Evolutionary conservation across 2,888 invertebrate species (phyloP).

Genomic region (Zhuqinia jingwanae): DNA sequence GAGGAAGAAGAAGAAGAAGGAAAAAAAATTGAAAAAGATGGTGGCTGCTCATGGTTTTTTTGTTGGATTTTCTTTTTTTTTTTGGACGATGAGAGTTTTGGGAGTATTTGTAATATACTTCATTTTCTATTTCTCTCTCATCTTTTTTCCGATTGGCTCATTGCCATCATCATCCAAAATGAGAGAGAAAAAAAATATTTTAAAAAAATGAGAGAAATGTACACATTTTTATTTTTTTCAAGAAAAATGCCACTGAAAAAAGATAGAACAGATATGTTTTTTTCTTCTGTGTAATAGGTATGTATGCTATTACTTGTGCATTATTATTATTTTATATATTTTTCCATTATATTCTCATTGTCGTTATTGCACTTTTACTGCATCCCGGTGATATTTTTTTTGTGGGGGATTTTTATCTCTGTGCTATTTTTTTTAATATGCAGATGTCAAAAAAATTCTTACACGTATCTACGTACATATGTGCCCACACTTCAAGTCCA

Average conservation of each 20-base stretch:
- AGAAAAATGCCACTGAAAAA: not conserved
- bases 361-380: conserved; percentile 1
- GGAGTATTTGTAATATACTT: not conserved
- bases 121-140: conserved; percentile 17
- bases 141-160: conserved; percentile 30
- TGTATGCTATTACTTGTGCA: too few relatives aligned
- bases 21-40: conserved; percentile 33
- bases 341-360: not conserved
- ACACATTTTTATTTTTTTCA: not conserved
- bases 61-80: not conserved
- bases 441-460: too few relatives aligned
- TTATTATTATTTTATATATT: too few relatives aligned
- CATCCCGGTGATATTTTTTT: too few relatives aligned
- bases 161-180: conserved; percentile 29
- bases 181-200: conserved; percentile 9
- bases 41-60: not conserved
- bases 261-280: conserved; percentile 8
- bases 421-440: too few relatives aligned
- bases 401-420: too few relatives aligned
- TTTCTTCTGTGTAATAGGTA: too few relatives aligned
- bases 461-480: too few relatives aligned
- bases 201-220: not conserved
- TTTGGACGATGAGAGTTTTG: not conserved
- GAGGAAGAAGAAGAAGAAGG: conserved; percentile 11
- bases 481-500: too few relatives aligned